Percentiles rank a stretch among this genome's conserved stretches.
These are phyloP conservation scores for Drosophila carrolli DNA, from an alignment of 1,140 invertebrate genomes.

Conservation along the genomic window DNA sequence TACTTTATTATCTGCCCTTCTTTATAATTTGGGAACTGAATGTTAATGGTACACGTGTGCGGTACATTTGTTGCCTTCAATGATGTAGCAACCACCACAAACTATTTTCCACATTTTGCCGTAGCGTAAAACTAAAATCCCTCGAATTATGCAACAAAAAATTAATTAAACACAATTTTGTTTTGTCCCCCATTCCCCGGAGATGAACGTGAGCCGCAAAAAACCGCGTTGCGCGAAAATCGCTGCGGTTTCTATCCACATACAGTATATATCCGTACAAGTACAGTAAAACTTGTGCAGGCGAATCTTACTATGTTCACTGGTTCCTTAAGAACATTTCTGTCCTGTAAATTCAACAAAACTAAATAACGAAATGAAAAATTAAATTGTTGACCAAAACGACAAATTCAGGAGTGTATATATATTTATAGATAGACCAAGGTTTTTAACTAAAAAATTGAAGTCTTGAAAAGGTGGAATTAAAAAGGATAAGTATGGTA, in stretches of 20 bases:
- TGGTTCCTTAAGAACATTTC: too few species aligned
- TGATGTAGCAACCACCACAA: conserved; percentile 29
- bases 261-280: conserved; percentile 21
- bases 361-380: too few species aligned
- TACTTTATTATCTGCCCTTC: background rate
- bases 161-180: conserved; percentile 81
- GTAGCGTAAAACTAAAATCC: conserved; percentile 60
- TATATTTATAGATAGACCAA: too few species aligned
- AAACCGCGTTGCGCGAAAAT: conserved; percentile 74
- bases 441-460: too few species aligned
- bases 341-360: too few species aligned
- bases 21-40: background rate
- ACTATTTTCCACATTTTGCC: conserved; percentile 55
- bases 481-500: too few species aligned
- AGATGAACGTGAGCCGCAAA: conserved; percentile 49
- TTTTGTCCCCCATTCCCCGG: conserved; percentile 37
- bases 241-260: conserved; percentile 57
- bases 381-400: too few species aligned
- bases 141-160: conserved; percentile 78
- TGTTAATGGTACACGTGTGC: conserved; percentile 53
- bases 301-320: too few species aligned
- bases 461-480: too few species aligned
- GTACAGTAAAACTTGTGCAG: background rate
- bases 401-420: too few species aligned
- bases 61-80: conserved; percentile 32